A percentile compares a stretch with the other conserved stretches of the same genome.
Conservation (phyloP, 2,113 vertebrate species). For the Bos indicus region DNA sequence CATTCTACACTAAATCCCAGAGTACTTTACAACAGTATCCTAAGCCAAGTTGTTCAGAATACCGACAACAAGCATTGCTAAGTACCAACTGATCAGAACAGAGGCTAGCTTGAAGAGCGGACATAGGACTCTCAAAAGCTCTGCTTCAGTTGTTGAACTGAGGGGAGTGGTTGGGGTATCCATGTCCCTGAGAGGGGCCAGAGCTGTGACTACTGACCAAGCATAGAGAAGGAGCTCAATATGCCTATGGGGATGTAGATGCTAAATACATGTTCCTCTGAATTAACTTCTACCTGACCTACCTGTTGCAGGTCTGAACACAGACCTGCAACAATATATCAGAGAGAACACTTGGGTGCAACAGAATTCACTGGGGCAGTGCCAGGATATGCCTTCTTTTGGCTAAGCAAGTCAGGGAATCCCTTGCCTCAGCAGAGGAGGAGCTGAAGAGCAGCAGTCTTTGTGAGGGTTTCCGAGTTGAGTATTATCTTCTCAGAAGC, state of each 20-base stretch:
- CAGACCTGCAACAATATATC: neutral
- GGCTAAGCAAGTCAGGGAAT: neutral
- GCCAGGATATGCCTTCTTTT: neutral
- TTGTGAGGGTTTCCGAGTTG: neutral
- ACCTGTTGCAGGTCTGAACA: neutral
- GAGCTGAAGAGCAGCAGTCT: neutral
- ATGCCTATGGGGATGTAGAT: neutral
- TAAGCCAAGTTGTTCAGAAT: neutral
- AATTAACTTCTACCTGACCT: neutral
- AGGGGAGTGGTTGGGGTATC: neutral
- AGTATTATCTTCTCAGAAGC: neutral
- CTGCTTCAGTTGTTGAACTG: neutral
- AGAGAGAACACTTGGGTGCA: neutral
- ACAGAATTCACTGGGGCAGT: neutral
- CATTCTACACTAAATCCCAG: neutral
- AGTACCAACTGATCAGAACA: neutral
- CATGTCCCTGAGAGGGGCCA: neutral
- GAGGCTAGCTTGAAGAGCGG: neutral
- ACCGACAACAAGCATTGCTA: neutral
- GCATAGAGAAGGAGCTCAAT: neutral
- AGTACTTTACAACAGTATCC: neutral
- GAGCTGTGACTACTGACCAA: neutral
- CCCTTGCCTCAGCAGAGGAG: neutral
- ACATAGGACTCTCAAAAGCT: neutral
- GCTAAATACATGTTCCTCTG: neutral